A percentile compares a stretch with the other conserved stretches of the same genome.
phyloP scores from a whole-genome alignment of 2,888 invertebrate genomes.

The Achlya flavicornis region DNA sequence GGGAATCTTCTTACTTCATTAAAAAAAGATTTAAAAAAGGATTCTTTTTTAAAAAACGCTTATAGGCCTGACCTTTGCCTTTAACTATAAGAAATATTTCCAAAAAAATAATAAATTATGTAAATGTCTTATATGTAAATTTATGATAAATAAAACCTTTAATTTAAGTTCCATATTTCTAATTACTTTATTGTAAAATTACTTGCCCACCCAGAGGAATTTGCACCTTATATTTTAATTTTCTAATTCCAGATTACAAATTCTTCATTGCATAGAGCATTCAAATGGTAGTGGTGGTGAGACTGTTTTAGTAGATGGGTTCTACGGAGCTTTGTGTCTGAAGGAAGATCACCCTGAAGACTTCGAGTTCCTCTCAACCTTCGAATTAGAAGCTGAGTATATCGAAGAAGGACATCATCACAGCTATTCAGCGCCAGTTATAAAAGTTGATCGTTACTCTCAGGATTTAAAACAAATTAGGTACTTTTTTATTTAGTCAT shows the following conservation, averaged over 20 bases:
- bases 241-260: slow-evolving; percentile 63
- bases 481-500: slow-evolving; percentile 43
- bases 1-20: background rate
- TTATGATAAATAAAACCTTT: no score
- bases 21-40: no score
- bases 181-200: no score
- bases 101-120: no score
- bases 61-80: no score
- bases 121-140: no score
- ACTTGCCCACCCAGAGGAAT: no score
- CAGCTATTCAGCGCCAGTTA: slow-evolving; percentile 83
- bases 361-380: slow-evolving; percentile 83
- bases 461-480: slow-evolving; percentile 85
- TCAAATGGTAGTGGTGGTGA: slow-evolving; percentile 87
- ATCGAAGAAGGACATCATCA: slow-evolving; percentile 85
- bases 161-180: no score
- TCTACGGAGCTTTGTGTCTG: slow-evolving; percentile 85
- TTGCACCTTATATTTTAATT: background rate
- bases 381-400: slow-evolving; percentile 86
- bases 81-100: no score
- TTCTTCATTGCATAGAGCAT: slow-evolving; percentile 74
- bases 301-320: slow-evolving; percentile 89
- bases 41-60: no score
- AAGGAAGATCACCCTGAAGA: slow-evolving; percentile 78
- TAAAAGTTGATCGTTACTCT: slow-evolving; percentile 80